Evolutionary conservation across 1,140 invertebrate species (phyloP), one percentile per base, ranked within the genome.

Genomic region (Zaprionus vittiger): DNA sequence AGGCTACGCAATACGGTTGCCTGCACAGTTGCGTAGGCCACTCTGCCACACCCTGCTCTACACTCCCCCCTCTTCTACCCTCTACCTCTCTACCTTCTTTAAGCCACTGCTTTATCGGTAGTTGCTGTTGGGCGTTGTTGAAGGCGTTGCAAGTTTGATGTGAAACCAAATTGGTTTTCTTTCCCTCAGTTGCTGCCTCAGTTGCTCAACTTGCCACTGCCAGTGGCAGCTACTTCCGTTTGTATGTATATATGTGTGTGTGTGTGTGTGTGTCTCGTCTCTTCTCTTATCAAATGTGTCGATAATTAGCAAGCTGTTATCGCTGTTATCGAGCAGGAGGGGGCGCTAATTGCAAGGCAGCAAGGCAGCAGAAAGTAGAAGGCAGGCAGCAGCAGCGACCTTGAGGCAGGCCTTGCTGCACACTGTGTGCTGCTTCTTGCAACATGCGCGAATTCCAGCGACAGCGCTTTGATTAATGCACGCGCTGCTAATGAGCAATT

Each of bases 131-230:
- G 91, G 91, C 91, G 91, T 92, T 92, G 75, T 75, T 63, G 75
- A 62, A 77, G 91, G 91, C 91, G 91, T 92, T 87, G 80, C 84
- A 44, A 74, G 69, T 79, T 86, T 91, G 80, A 92, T 92, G 91
- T 90, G 87, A 73, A 90, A 91, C 84, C 77, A 92, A 92, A 92
- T 92, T 92, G 87, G 84, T 82, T 90, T 90, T 89, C 71, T 73
- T 22, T 52, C 4, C 20, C 5, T 52, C 24, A 26, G 24, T 28
- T 61, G 52, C 60, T 56, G 55, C 44, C 60, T 66, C 64, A 60
- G 67, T 20, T 20, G 20, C 66, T 55, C 34, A 9, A 37, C 47
- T 20, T 26, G 17, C 54, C 26, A 65, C 64, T 57, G 5, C 37
- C 62, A 34, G 37, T 59, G 9, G 52, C 60, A 61, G 61, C 12